Percentiles rank a stretch among this genome's conserved stretches.
These are phyloP conservation scores for Pachycephala philippinensis DNA, from an alignment of 2,113 vertebrate species.

Conservation along the genomic window DNA sequence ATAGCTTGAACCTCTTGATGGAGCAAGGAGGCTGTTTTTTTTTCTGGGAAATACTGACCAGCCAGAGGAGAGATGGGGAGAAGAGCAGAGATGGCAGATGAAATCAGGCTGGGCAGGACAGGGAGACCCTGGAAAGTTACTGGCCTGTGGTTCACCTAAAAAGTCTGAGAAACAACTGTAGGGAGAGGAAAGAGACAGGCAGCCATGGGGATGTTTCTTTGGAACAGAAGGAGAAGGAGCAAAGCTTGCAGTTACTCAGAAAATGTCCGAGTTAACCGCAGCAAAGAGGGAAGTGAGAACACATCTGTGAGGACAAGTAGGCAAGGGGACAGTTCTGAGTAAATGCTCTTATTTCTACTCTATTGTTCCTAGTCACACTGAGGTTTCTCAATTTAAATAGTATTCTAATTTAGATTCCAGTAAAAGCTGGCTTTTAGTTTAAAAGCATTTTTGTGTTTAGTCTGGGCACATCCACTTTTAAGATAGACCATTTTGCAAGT, in stretches of 20 bases:
- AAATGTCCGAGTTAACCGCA: fast-evolving
- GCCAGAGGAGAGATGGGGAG: background rate
- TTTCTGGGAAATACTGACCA: background rate
- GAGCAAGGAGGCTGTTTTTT: background rate
- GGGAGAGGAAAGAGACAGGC: background rate
- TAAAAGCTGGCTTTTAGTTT: background rate
- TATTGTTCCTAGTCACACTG: background rate
- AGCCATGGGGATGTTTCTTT: background rate
- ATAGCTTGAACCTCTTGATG: background rate
- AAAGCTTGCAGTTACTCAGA: background rate
- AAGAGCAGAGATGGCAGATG: fast-evolving
- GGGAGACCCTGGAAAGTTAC: background rate
- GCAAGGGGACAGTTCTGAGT: background rate
- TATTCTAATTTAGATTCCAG: background rate
- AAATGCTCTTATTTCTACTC: background rate
- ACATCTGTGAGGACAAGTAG: background rate
- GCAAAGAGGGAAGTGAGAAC: background rate
- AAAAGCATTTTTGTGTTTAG: background rate
- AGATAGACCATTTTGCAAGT: background rate
- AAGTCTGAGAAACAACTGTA: background rate
- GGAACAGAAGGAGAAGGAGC: background rate
- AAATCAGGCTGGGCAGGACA: background rate
- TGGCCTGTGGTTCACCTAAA: background rate
- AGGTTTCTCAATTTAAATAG: background rate
- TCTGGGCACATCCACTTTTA: background rate